Base-by-base conservation (phyloP, 23 tunicate species). In the Aplidium turbinatum region DNA sequence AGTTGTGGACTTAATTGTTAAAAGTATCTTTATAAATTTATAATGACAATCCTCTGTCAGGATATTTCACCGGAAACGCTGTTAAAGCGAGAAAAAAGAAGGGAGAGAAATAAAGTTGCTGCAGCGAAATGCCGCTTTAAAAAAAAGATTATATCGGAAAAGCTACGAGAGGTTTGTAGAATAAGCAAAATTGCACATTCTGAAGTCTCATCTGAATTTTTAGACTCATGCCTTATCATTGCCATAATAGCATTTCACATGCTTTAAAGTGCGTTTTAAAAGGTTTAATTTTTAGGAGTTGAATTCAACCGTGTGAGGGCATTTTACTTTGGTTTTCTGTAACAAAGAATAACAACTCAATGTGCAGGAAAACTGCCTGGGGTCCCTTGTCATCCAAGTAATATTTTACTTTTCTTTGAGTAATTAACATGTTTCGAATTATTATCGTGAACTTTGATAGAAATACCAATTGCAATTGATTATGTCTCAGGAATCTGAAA, bases 41-140 rank as follows among this genome's bases (percentile, higher is more conserved):
- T n/a, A n/a, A n/a, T n/a, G n/a, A n/a, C n/a, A n/a, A n/a, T n/a
- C n/a, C n/a, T n/a, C 6, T 31, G 53, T 7, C 48, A 82, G 87
- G 87, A 67, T 1, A 62, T 75, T 35, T 57, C 96, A 11, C 84
- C 84, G 28, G 88, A 70, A 28, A 82, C 76, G 1, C 0, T 69
- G 4, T 23, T 63, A 20, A 89, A 82, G 58, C 72, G 88, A 0
- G 90, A 83, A 53, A 68, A 88, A 38, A 54, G 96, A 38, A 42
- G 96, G 31, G 88, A 89, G 53, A 82, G 96, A 54, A 89, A 89
- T 63, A 89, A 89, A 82, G 84, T 89, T 21, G 96, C 96, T 11
- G 96, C 96, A 21, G 96, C 96, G 1, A 89, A 89, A 76, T 89
- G 96, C 80, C 64, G 96, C 31, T 81, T 89, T 50, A 89, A 89